A percentile compares a stretch with the other conserved stretches of the same genome.
These are phyloP conservation scores for Serranus cabrilla DNA, from an alignment of 2,797 vertebrate genomes.

Conservation along the genomic window DNA sequence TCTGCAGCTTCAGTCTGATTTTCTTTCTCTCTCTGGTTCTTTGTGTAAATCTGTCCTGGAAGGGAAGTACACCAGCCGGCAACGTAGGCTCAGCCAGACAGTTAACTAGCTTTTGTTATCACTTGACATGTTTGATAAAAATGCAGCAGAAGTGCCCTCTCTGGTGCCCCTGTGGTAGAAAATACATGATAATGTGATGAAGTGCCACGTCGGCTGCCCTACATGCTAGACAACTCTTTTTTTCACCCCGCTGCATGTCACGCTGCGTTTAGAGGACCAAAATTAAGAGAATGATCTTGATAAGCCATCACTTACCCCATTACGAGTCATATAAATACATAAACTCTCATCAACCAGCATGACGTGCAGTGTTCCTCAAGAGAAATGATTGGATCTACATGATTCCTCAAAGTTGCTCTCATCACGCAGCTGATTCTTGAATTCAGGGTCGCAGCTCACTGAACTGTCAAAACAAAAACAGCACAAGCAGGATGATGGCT, in stretches of 20 bases:
- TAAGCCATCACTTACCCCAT: background rate
- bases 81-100: too few species aligned
- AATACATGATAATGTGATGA: too few species aligned
- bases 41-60: too few species aligned
- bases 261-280: constrained; percentile 42
- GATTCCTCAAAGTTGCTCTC: constrained; percentile 13
- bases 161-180: too few species aligned
- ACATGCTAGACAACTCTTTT: background rate
- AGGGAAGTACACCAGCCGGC: too few species aligned
- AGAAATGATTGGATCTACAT: constrained; percentile 37
- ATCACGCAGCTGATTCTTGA: constrained; percentile 10
- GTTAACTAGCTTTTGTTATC: too few species aligned
- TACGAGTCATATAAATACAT: constrained; percentile 34
- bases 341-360: constrained; percentile 43
- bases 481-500: background rate
- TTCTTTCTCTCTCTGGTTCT: too few species aligned
- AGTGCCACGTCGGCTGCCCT: too few species aligned
- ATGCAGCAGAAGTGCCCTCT: too few species aligned
- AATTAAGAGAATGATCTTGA: constrained; percentile 22
- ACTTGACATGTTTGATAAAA: too few species aligned
- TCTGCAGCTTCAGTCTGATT: too few species aligned
- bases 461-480: constrained; percentile 18
- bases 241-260: constrained; percentile 18
- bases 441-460: background rate
- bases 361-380: constrained; percentile 41